Conservation (phyloP, 2,797 vertebrate genomes). For the Sylvia borin region DNA sequence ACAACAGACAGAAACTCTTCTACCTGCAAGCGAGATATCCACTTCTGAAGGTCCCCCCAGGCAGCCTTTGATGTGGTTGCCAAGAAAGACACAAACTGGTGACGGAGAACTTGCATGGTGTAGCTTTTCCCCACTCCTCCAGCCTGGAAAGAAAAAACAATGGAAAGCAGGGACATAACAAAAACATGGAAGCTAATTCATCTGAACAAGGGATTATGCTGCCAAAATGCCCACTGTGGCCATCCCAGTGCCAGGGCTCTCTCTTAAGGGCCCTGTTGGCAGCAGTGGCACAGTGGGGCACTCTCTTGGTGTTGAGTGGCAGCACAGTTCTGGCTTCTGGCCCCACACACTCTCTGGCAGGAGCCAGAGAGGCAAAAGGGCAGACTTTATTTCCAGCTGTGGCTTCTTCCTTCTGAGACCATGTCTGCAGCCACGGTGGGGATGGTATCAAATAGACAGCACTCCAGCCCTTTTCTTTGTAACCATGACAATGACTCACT, state of each 20-base stretch:
- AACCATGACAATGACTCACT: not conserved
- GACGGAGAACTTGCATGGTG: not conserved
- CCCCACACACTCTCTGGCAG: not conserved
- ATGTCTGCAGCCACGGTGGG: not conserved
- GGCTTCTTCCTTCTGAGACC: not conserved
- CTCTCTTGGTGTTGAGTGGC: not conserved
- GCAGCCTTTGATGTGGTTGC: not conserved
- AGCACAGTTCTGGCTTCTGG: not conserved
- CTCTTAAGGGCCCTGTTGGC: rapidly evolving
- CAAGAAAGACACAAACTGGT: not conserved
- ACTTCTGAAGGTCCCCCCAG: not conserved
- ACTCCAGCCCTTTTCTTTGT: not conserved
- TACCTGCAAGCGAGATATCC: not conserved
- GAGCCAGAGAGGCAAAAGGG: not conserved
- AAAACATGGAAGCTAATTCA: not conserved
- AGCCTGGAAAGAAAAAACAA: not conserved
- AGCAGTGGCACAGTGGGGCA: not conserved
- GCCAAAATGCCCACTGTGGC: rapidly evolving
- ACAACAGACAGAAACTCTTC: not conserved
- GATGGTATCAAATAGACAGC: rapidly evolving
- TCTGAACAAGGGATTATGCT: not conserved
- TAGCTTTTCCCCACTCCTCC: not conserved
- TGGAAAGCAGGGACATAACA: rapidly evolving
- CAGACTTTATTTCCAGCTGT: not conserved
- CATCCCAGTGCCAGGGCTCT: not conserved